phyloP scores from a whole-genome alignment of 2,888 invertebrate species.

The Ernsta delagoae region DNA sequence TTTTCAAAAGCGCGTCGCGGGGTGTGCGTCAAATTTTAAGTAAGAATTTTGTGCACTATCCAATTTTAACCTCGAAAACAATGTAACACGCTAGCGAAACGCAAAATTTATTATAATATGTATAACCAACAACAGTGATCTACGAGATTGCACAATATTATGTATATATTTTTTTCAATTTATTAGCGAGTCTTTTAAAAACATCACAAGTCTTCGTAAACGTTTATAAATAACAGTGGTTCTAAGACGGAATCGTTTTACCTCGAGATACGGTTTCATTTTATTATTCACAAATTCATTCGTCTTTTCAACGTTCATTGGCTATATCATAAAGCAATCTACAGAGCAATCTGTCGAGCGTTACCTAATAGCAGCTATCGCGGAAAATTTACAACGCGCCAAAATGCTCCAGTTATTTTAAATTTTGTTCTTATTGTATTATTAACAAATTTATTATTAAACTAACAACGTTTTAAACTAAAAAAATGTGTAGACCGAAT shows the following conservation, averaged over 20 bases:
- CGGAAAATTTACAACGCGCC: no score
- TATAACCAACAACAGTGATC: constrained; percentile 10
- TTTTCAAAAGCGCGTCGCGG: constrained; percentile 59
- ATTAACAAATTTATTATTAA: no score
- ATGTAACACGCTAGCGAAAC: constrained; percentile 12
- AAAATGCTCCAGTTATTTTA: no score
- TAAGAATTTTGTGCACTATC: constrained; percentile 33
- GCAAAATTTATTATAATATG: not conserved
- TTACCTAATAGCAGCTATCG: no score
- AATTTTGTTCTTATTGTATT: no score
- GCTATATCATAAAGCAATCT: no score
- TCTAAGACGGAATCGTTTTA: constrained; percentile 23
- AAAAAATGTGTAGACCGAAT: no score
- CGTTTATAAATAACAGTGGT: constrained; percentile 26
- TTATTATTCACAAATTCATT: not conserved
- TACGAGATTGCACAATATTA: constrained; percentile 11
- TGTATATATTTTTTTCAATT: constrained; percentile 17
- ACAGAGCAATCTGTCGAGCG: no score
- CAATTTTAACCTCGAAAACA: constrained; percentile 16
- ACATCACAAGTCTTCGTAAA: constrained; percentile 60
- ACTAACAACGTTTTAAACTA: no score
- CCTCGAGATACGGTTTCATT: not conserved
- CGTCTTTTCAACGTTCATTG: not conserved
- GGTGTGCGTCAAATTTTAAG: constrained; percentile 58
- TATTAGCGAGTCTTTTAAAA: constrained; percentile 57